phyloP scores from a whole-genome alignment of 2,113 vertebrate genomes.

The Morone chrysops region DNA sequence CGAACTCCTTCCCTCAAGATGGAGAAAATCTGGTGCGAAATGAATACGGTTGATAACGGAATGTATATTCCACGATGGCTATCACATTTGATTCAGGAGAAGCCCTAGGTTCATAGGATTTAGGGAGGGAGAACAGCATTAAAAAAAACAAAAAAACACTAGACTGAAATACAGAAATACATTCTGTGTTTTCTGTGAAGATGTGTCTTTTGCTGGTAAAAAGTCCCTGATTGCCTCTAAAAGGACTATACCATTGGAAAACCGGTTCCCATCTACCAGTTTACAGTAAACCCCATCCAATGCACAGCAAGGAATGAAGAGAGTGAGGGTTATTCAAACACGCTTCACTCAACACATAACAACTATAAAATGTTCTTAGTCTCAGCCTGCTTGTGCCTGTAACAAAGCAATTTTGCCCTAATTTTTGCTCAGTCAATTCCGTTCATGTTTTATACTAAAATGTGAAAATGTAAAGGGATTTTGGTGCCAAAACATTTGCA shows the following conservation, averaged over 20 bases:
- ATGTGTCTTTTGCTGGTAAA: slow-evolving; percentile 62
- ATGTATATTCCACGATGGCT: slow-evolving; percentile 3
- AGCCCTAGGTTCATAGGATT: slow-evolving; percentile 63
- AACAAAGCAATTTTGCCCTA: background rate
- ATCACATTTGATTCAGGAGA: slow-evolving; percentile 49
- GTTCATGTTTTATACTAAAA: slow-evolving; percentile 6
- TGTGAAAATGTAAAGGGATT: background rate
- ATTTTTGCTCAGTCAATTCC: slow-evolving; percentile 5
- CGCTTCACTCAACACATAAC: slow-evolving; percentile 5
- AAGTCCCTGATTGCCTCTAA: background rate
- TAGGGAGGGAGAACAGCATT: slow-evolving; percentile 67
- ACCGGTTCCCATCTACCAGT: background rate
- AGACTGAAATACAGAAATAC: slow-evolving; percentile 78
- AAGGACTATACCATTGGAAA: too few species aligned
- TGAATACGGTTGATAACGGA: slow-evolving; percentile 19
- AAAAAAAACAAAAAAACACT: slow-evolving; percentile 70
- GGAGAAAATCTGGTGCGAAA: slow-evolving; percentile 9
- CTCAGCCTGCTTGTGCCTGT: background rate
- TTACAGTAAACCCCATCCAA: background rate
- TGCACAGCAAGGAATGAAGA: background rate
- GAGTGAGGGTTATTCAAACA: background rate
- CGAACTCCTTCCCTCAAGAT: background rate
- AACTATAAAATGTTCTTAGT: background rate
- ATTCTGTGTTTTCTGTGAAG: slow-evolving; percentile 69
- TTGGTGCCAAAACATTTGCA: background rate